Base-by-base conservation (phyloP, 2,797 vertebrate species). In the Pogonophryne albipinna region DNA sequence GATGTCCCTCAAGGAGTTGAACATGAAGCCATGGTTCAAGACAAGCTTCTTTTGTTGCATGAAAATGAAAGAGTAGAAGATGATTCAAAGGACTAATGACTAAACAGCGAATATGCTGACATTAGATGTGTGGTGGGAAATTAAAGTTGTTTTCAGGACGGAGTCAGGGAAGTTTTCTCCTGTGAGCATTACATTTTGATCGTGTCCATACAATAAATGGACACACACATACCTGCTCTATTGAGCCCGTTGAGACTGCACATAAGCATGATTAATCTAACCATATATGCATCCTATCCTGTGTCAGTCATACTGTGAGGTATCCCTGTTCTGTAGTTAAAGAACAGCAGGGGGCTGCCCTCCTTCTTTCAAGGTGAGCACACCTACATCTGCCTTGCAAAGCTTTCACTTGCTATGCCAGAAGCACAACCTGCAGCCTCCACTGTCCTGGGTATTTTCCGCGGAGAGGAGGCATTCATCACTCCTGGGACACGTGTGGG, bases 401-500 rank as follows among this genome's bases (percentile, higher is more conserved):
- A 75, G 63, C 44, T 45, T 66, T 53, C 50, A 31, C 69, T 42
- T 57, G 57, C 76, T 58, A 53, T 59, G 72, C 59, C 74, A 69
- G 84, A 67, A 75, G 23, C 78, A 34, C 79, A 80, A 46, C 31
- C 44, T 51, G 72, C 72, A 59, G 59, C 66, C 66, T 73, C 9
- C 6, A 53, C 74, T 19, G 53, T 46, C 66, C 71, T 60, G 76
- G 82, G 83, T 74, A 55, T 89, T 84, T 89, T 85, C 87, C 63
- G 0, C 8, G 0, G 64, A 74, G 64, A 59, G 77, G 52, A 34
- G n/a, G 16, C 51, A 57, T 86, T 67, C 83, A 70, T 85, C 87
- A 83, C 85, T 84, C 74, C 46, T 27, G 79, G 80, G 79, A 83
- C 79, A 72, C 23, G 34, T 80, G 87, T 88, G 87, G 70, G 62